A percentile compares a stretch with the other conserved stretches of the same genome.
Conservation (phyloP, 2,113 vertebrate genomes). For the Antechinus stuartii region DNA sequence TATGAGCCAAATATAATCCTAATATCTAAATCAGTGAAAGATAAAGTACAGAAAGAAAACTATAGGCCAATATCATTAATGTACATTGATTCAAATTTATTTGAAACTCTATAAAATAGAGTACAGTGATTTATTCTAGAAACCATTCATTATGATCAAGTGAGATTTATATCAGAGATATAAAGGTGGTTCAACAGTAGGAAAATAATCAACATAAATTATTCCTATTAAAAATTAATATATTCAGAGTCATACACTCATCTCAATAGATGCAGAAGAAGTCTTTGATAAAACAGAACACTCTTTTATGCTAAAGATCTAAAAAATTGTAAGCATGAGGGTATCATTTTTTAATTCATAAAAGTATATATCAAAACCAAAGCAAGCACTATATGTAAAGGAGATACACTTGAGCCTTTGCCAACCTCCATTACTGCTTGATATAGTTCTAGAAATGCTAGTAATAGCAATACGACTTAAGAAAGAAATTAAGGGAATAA, state of each 20-base stretch:
- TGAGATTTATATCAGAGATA: too few relatives aligned
- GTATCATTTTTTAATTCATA: not conserved
- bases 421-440: not conserved
- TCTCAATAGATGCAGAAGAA: not conserved
- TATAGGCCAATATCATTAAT: too few relatives aligned
- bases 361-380: not conserved
- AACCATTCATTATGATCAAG: too few relatives aligned
- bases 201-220: not conserved
- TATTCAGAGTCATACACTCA: not conserved
- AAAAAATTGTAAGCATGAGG: too few relatives aligned
- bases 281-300: too few relatives aligned
- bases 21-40: too few relatives aligned
- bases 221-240: not conserved
- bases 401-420: not conserved
- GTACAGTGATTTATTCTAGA: too few relatives aligned
- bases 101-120: too few relatives aligned
- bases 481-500: not conserved
- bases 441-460: not conserved
- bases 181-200: not conserved
- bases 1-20: too few relatives aligned
- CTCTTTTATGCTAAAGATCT: too few relatives aligned
- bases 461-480: not conserved
- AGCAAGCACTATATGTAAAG: not conserved
- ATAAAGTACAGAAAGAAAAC: too few relatives aligned
- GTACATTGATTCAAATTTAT: too few relatives aligned